Conservation (phyloP, 2,888 invertebrate genomes). For the Sthenelais limicola region DNA sequence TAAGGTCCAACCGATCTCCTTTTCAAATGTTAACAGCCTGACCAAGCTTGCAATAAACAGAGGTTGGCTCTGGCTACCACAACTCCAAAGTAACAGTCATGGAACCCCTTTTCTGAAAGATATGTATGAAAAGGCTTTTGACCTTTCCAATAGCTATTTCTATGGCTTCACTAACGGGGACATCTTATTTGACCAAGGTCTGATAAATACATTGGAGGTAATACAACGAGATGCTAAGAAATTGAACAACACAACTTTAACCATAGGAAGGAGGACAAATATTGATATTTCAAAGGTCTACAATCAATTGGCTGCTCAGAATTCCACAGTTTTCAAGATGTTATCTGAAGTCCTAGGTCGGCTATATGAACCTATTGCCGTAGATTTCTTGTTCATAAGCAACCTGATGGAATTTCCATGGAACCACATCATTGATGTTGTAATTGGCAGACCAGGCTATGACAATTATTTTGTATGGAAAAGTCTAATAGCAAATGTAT, state of each 20-base stretch:
- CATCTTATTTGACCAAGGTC: slow-evolving; percentile 24
- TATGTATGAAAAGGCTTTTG: slow-evolving; percentile 25
- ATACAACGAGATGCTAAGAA: not conserved
- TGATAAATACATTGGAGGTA: slow-evolving; percentile 2
- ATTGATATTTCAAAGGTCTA: not conserved
- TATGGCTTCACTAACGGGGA: slow-evolving; percentile 38
- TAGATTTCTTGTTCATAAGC: slow-evolving; percentile 36
- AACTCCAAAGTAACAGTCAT: not conserved
- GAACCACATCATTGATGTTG: slow-evolving; percentile 35
- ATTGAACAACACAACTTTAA: not conserved
- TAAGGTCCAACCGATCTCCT: not conserved
- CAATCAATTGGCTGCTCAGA: no score
- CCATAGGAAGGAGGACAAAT: slow-evolving; percentile 30
- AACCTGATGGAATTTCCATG: slow-evolving; percentile 21
- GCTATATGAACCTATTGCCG: slow-evolving; percentile 9
- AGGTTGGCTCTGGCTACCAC: slow-evolving; percentile 2
- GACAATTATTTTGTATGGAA: slow-evolving; percentile 34
- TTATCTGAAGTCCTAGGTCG: no score
- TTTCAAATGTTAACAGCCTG: no score
- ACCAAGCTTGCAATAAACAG: no score
- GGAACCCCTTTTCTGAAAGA: slow-evolving; percentile 30
- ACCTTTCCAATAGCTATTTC: slow-evolving; percentile 14
- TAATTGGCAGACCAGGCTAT: slow-evolving; percentile 36
- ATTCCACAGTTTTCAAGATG: not conserved
- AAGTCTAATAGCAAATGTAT: not conserved